Base-by-base conservation (phyloP, 2,113 vertebrate species). In the Triplophysa tibetana region DNA sequence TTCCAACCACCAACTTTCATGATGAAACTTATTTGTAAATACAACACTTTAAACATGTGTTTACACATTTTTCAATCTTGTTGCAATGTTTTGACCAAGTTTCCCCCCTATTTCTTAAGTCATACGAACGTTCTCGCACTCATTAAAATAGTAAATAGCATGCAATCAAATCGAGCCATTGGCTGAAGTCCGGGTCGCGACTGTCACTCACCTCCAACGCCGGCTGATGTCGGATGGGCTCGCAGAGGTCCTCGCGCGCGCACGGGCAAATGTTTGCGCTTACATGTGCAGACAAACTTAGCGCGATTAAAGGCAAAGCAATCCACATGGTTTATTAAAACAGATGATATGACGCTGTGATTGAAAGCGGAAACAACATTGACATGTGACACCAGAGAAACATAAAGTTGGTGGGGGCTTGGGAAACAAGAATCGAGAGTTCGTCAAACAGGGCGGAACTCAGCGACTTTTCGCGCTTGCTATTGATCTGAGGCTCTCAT, bases 261-360 rank as follows among this genome's bases (percentile, higher is more conserved):
- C 93, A 94, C 10, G 93, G 93, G 83, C 93, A 94, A 4, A 33
- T 38, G 5, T 13, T 21, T 4, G 87, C 78, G 0, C 77, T 79
- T 0, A 45, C 7, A 0, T 79, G 13, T 8, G 81, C 50, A 2
- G 43, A 64, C 23, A 89, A 13, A 65, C 80, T 5, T 54, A 85
- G 2, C 0, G 85, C n/a, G 16, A 78, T 14, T n/a, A 62, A 0
- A 3, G 8, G 41, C 19, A 82, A 10, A 11, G 26, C 0, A 3
- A 61, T 4, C 69, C 56, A 68, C 79, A 80, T 63, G 8, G 45
- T 68, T 26, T 19, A n/a, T 9, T 52, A 43, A 52, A 41, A 16
- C 62, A 21, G 19, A 21, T 24, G 6, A 52, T 9, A 29, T 48
- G 13, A 33, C 24, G 26, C 23, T 14, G n/a, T 33, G 10, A 29